phyloP scores from a whole-genome alignment of 2,797 vertebrate genomes.

The Pseudochromis fuscus region DNA sequence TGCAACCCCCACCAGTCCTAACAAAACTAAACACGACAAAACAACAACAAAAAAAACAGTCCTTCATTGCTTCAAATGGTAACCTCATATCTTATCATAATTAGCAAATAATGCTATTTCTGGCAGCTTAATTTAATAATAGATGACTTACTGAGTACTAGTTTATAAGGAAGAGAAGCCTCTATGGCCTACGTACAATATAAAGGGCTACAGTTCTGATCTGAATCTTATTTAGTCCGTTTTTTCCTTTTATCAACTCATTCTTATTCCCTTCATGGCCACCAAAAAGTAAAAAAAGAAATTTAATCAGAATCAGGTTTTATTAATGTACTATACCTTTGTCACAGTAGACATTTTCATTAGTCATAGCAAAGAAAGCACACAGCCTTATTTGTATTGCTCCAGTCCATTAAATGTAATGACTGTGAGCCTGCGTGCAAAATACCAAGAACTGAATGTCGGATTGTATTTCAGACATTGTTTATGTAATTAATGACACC shows the following conservation, averaged over 20 bases:
- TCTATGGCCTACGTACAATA: not conserved
- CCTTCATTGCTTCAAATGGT: not conserved
- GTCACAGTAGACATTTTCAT: not conserved
- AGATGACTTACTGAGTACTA: not conserved
- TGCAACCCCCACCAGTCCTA: not conserved
- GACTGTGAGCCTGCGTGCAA: not conserved
- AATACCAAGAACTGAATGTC: conserved; percentile 6
- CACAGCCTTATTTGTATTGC: conserved; percentile 2
- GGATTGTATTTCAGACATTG: not conserved
- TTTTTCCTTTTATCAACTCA: not conserved
- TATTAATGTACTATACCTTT: not conserved
- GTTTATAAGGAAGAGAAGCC: conserved; percentile 11
- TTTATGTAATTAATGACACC: conserved; percentile 6
- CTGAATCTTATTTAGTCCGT: not conserved
- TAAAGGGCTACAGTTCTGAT: not conserved
- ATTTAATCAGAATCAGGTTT: conserved; percentile 3
- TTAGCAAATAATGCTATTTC: not conserved
- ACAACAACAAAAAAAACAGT: not conserved
- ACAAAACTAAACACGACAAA: not conserved
- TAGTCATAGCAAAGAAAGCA: not conserved
- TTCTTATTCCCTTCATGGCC: not conserved
- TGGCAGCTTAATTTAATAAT: not conserved
- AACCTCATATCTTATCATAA: not conserved
- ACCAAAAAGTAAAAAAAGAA: not conserved
- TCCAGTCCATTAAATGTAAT: conserved; percentile 1